Conservation (phyloP, 2,113 vertebrate species). For the Jaculus jaculus region DNA sequence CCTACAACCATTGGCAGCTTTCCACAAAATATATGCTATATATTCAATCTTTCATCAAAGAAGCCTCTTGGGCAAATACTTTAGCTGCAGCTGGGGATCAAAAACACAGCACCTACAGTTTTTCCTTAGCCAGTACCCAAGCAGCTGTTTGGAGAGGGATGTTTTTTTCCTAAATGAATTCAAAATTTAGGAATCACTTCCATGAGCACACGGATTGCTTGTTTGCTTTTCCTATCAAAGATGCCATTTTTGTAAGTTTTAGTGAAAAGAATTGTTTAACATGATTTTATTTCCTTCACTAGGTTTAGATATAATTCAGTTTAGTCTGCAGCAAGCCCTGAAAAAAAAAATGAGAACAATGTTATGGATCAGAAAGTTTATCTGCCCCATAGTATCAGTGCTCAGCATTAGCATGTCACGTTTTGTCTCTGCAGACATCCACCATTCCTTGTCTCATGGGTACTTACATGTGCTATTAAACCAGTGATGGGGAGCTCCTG, state of each 20-base stretch:
- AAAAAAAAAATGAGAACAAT: neutral
- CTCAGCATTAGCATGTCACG: neutral
- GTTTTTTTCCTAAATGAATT: constrained; percentile 57
- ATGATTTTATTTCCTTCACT: neutral
- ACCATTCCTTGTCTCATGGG: neutral
- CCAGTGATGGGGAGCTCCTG: neutral
- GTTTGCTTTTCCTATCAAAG: constrained; percentile 9
- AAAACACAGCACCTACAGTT: constrained; percentile 30
- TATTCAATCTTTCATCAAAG: constrained; percentile 44
- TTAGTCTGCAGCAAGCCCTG: neutral
- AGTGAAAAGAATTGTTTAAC: constrained; percentile 1
- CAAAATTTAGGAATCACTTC: constrained; percentile 51
- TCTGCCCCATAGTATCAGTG: neutral
- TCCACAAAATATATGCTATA: neutral
- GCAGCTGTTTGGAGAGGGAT: constrained; percentile 47
- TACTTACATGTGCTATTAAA: neutral
- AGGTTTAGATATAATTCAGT: neutral
- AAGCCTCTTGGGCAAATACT: constrained; percentile 57
- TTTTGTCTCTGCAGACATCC: neutral
- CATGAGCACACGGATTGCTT: constrained; percentile 27
- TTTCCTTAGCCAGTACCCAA: constrained; percentile 66
- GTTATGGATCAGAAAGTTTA: neutral
- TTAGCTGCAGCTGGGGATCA: constrained; percentile 39
- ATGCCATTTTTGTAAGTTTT: constrained; percentile 15
- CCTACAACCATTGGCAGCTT: neutral